Base-by-base conservation (phyloP, 2,888 invertebrate species). In the Ectropis crepuscularia region DNA sequence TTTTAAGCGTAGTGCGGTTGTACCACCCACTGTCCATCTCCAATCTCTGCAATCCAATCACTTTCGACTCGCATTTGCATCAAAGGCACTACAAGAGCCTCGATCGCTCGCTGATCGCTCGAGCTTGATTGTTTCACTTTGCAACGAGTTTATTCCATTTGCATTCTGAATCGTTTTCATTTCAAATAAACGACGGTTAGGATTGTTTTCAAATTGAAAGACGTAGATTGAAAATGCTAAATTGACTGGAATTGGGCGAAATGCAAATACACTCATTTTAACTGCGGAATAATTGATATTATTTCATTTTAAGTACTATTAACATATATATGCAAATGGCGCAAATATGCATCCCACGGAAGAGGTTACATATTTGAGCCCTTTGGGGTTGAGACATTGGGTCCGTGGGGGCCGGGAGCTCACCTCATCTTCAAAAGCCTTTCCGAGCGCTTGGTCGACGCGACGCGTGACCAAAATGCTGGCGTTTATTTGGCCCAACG, bases 61-160 rank as follows among this genome's bases (percentile, higher is more conserved):
- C 63, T 54, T 59, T 58, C 47, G 48, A 46, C 38, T 9, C 41
- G 42, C 57, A 63, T 63, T 63, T 63, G 63, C 63, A 63, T 57
- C 43, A 46, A n/a, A 51, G 47, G 41, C 39, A 51, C 39, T 53
- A 59, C 63, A 63, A 63, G 63, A 55, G 55, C 37, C 42, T 37
- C 43, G 45, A 65, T 61, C 60, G 60, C 38, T 65, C 42, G 39
- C 47, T 57, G 51, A 59, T 53, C n/a, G 60, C 51, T 45, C 41
- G 28, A 41, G 10, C 50, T 59, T 55, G 38, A 63, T 63, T 59
- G 49, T 54, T 63, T 63, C 58, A 50, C 41, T 59, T 62, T 45
- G 54, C 47, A 43, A 58, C 54, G 42, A 37, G 47, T 60, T 60
- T 60, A 57, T 59, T 59, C 53, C 46, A 55, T 64, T 60, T 64